phyloP scores from a whole-genome alignment of 2,888 invertebrate genomes.

The Ischnura elegans region DNA sequence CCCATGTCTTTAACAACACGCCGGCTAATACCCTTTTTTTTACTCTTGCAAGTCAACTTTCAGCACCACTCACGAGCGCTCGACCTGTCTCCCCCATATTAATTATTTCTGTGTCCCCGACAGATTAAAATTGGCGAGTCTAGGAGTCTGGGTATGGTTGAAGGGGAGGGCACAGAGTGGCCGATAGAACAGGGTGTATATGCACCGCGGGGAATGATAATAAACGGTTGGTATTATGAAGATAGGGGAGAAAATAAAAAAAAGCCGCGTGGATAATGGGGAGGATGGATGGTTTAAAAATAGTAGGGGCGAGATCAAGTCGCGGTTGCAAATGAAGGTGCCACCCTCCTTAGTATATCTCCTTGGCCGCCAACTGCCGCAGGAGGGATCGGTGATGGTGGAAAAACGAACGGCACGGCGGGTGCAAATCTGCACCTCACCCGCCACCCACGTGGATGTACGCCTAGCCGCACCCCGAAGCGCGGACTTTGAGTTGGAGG shows the following conservation, averaged over 20 bases:
- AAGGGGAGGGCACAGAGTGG: neutral
- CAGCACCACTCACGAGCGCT: neutral
- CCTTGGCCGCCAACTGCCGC: neutral
- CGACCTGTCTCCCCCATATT: neutral
- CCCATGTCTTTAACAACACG: too few relatives aligned
- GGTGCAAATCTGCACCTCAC: too few relatives aligned
- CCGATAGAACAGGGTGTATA: neutral
- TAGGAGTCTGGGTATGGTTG: neutral
- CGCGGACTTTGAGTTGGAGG: too few relatives aligned
- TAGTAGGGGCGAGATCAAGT: neutral
- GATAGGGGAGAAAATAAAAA: neutral
- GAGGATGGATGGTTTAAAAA: neutral
- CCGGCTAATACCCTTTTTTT: too few relatives aligned
- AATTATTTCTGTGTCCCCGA: slow-evolving; percentile 1
- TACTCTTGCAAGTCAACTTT: too few relatives aligned
- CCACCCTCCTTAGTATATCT: neutral
- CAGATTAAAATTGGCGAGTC: neutral
- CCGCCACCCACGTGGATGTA: too few relatives aligned
- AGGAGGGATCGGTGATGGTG: neutral
- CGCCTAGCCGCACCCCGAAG: too few relatives aligned
- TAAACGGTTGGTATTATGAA: neutral
- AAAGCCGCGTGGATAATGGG: neutral
- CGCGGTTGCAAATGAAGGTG: neutral
- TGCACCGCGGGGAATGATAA: neutral
- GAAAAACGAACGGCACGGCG: neutral